A percentile compares a stretch with the other conserved stretches of the same genome.
Conservation (phyloP, 2,888 invertebrate genomes). For the Phortica okadai region DNA sequence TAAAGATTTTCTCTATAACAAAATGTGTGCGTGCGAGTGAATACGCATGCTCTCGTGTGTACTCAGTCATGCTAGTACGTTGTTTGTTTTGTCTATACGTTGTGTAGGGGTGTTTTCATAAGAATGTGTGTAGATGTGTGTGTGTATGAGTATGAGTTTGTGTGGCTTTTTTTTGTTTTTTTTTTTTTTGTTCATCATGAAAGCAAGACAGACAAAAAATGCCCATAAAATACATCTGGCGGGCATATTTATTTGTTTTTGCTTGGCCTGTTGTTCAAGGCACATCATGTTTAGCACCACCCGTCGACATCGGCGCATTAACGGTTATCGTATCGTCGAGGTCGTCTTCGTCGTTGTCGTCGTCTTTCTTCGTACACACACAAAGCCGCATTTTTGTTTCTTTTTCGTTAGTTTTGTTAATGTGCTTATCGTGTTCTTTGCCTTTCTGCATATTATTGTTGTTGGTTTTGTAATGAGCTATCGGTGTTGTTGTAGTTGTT, state of each 20-base stretch:
- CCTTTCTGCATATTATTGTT: neutral
- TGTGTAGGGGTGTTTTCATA: slow-evolving; percentile 35
- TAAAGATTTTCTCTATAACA: slow-evolving; percentile 63
- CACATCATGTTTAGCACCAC: neutral
- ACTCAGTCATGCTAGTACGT: neutral
- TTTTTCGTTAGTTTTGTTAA: slow-evolving; percentile 3
- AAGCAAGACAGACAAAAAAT: slow-evolving; percentile 54
- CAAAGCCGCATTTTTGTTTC: neutral
- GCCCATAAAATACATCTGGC: slow-evolving; percentile 70
- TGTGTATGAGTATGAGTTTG: slow-evolving; percentile 33
- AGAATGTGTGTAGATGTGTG: slow-evolving; percentile 4
- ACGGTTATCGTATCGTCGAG: neutral
- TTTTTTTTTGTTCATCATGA: slow-evolving; percentile 21
- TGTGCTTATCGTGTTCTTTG: slow-evolving; percentile 20
- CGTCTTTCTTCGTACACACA: neutral
- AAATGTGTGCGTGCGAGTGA: slow-evolving; percentile 51
- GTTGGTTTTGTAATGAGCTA: slow-evolving; percentile 37
- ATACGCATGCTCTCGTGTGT: slow-evolving; percentile 39
- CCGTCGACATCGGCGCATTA: neutral
- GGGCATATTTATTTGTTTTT: slow-evolving; percentile 59
- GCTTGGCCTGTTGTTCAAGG: neutral
- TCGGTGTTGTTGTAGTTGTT: slow-evolving; percentile 39
- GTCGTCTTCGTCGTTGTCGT: neutral
- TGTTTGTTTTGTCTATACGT: neutral
- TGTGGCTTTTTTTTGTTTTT: slow-evolving; percentile 47